Conservation (phyloP, 2,113 vertebrate species). For the Astur gentilis region DNA sequence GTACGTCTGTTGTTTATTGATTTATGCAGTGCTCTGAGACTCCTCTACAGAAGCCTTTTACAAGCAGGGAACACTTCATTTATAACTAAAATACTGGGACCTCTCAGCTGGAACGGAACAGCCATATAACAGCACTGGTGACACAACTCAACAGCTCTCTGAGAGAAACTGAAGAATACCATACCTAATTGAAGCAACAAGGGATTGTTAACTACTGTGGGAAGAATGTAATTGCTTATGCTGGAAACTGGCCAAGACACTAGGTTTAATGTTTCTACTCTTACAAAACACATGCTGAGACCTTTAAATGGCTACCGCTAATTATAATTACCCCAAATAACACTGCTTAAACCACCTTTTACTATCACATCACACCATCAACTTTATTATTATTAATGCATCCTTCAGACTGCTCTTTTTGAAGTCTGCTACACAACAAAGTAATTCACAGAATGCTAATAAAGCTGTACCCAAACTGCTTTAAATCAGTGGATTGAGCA, state of each 20-base stretch:
- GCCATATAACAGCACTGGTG: neutral
- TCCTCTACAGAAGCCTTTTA: constrained; percentile 11
- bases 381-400: neutral
- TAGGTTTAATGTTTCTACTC: constrained; percentile 18
- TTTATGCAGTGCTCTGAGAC: constrained; percentile 40
- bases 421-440: neutral
- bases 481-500: neutral
- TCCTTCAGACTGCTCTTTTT: neutral
- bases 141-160: neutral
- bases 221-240: constrained; percentile 41
- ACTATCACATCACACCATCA: neutral
- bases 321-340: constrained; percentile 25
- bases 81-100: constrained; percentile 45
- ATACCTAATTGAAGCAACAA: constrained; percentile 25
- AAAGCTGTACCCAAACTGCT: neutral
- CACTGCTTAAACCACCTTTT: neutral
- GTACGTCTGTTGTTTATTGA: constrained; percentile 36
- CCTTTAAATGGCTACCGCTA: neutral
- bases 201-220: constrained; percentile 31
- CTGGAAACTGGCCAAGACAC: constrained; percentile 22
- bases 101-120: constrained; percentile 4
- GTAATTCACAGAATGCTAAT: neutral
- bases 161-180: constrained; percentile 17
- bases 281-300: neutral
- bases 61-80: constrained; percentile 52